These are phyloP conservation scores for Choristoneura rosaceana DNA, from an alignment of 2,888 invertebrate genomes.

Conservation along the genomic window DNA sequence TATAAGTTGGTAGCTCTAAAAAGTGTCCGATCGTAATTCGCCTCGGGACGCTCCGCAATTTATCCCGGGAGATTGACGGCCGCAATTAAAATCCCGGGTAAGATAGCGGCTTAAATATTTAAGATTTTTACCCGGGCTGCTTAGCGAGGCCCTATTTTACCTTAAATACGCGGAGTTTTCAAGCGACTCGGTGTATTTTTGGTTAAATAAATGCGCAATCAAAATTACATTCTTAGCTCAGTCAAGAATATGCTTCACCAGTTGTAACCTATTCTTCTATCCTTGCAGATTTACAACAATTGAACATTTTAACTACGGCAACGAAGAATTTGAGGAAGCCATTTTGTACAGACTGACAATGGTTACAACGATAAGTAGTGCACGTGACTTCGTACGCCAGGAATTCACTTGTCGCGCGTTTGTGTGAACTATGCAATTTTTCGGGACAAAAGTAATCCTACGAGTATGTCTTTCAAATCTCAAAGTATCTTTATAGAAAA, in stretches of 20 bases:
- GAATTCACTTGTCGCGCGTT: too few species aligned
- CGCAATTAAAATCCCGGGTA: slow-evolving; percentile 38
- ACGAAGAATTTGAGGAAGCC: too few species aligned
- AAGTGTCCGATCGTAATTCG: slow-evolving; percentile 36
- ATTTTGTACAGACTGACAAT: too few species aligned
- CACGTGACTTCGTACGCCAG: too few species aligned
- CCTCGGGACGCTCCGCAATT: slow-evolving; percentile 28
- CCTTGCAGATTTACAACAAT: too few species aligned
- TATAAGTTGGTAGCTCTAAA: slow-evolving; percentile 22
- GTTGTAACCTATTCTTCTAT: too few species aligned
- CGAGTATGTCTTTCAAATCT: too few species aligned
- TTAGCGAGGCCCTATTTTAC: slow-evolving; percentile 34
- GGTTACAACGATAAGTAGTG: too few species aligned
- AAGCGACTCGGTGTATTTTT: slow-evolving; percentile 4
- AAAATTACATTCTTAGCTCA: not conserved
- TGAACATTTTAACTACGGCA: too few species aligned
- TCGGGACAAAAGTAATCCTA: too few species aligned
- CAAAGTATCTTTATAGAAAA: too few species aligned
- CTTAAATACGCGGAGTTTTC: slow-evolving; percentile 26
- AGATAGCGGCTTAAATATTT: slow-evolving; percentile 38
- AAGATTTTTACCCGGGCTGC: slow-evolving; percentile 27
- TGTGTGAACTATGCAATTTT: too few species aligned
- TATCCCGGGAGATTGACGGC: slow-evolving; percentile 38
- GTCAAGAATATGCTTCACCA: not conserved
- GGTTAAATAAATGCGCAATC: not conserved